Evolutionary conservation across 2,888 invertebrate species (phyloP), one percentile per base, ranked within the genome.

Genomic region (Lochmaea capreae): DNA sequence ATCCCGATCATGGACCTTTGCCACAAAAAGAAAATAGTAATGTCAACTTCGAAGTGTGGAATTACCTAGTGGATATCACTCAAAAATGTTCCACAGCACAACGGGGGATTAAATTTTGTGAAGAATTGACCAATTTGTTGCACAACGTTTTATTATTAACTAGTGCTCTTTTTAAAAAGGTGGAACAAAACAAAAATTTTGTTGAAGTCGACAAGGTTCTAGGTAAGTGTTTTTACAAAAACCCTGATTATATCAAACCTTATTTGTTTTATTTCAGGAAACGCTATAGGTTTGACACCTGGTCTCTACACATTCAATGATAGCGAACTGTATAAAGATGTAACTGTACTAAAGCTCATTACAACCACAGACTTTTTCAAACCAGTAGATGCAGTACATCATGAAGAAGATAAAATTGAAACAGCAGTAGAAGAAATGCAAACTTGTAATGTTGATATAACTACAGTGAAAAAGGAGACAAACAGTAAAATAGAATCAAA

Each of bases 1-100:
- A 90, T 84, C 92, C 92, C 2, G 89, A 89, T 73, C 93, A 93
- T 82, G 90, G 91, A 8, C 84, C 85, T 10, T 62, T 83, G n/a
- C 82, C 84, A 26, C 75, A 79, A 65, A 74, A 75, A 52, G 78
- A 79, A 59, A 77, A 78, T 11, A 82, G 81, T 52, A 73, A 77
- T 10, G 73, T 79, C 18, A 80, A 85, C 73, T 84, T 85, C 71
- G 83, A 85, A 46, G 84, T 86, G 6, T 86, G 87, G 86, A 85
- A 86, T 73, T 84, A 84, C 73, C 77, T 87, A 62, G 83, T 86
- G 67, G 82, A 84, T 65, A 81, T 84, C 42, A 84, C 84, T 5
- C 85, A 85, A 68, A 85, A 84, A 71, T 81, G 81, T 75, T 79
- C 83, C 16, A 77, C 80, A 8, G 82, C 84, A 0, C 81, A 83